phyloP scores from a whole-genome alignment of 2,888 invertebrate species.

The Macrophya annulata region DNA sequence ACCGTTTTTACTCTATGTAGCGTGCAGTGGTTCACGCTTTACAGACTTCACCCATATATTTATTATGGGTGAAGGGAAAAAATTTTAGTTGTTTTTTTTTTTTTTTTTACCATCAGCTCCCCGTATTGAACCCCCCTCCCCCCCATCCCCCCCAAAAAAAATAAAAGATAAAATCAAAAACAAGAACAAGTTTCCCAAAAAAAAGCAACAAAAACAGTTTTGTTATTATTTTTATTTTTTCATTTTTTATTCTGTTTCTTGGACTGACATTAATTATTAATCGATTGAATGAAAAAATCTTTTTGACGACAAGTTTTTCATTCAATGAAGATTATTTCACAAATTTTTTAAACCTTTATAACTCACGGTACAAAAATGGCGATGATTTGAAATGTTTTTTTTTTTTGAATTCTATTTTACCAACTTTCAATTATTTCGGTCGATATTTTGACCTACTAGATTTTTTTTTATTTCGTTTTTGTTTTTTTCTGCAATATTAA shows the following conservation, averaged over 20 bases:
- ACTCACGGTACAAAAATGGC: background rate
- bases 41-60: conserved; percentile 19
- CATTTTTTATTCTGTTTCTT: no score
- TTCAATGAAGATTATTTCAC: background rate
- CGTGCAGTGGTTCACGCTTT: background rate
- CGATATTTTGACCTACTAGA: background rate
- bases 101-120: background rate
- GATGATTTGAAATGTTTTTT: background rate
- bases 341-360: background rate
- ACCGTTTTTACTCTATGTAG: conserved; percentile 39
- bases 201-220: no score
- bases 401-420: background rate
- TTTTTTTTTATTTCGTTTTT: background rate
- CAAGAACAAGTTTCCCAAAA: no score
- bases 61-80: background rate
- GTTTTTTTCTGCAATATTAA: background rate
- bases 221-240: background rate
- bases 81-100: background rate
- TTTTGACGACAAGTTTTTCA: background rate
- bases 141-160: no score
- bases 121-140: no score
- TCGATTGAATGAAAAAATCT: background rate
- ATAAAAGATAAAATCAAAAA: no score
- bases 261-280: no score
- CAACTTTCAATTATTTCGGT: background rate